Evolutionary conservation across 2,888 invertebrate genomes (phyloP), one percentile per base, ranked within the genome.

Genomic region (Apocheima hispidaria): DNA sequence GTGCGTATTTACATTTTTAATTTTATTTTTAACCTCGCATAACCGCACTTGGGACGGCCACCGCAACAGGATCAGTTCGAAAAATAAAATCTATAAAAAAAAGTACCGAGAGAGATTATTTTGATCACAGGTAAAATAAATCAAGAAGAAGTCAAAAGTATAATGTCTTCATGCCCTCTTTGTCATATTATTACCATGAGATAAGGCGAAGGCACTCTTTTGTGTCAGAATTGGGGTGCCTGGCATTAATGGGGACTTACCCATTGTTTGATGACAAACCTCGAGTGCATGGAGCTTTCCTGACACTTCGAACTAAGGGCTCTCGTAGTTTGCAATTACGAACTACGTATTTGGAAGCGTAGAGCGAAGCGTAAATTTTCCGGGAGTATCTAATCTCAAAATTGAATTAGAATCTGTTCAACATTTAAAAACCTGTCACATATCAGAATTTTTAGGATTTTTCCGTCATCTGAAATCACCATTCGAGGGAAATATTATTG

Each of bases 401-500:
- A 51, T 51, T 28, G 30, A 35, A 49, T 21, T 49, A n/a, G n/a
- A n/a, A n/a, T n/a, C n/a, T n/a, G n/a, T n/a, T n/a, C n/a, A n/a
- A n/a, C n/a, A n/a, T n/a, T n/a, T n/a, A n/a, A n/a, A n/a, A n/a
- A n/a, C n/a, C n/a, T n/a, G n/a, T n/a, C n/a, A n/a, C n/a, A n/a
- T n/a, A n/a, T n/a, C n/a, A n/a, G n/a, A n/a, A n/a, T n/a, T n/a
- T 71, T 70, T 69, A 65, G 64, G 72, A 72, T 71, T n/a, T n/a
- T n/a, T n/a, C 74, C 74, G 76, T 82, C 79, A 77, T 66, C 66
- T 65, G 66, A 73, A 75, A 79, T 79, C 76, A 75, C 77, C 79
- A 75, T 79, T 76, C 68, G 66, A 75, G 75, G 71, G 73, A 78
- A 82, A 79, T 80, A 78, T 81, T 79, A 81, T 75, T 79, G 76